Evolutionary conservation across 2,797 vertebrate species (phyloP), one percentile per base, ranked within the genome.

Genomic region (Epinephelus malabaricus): DNA sequence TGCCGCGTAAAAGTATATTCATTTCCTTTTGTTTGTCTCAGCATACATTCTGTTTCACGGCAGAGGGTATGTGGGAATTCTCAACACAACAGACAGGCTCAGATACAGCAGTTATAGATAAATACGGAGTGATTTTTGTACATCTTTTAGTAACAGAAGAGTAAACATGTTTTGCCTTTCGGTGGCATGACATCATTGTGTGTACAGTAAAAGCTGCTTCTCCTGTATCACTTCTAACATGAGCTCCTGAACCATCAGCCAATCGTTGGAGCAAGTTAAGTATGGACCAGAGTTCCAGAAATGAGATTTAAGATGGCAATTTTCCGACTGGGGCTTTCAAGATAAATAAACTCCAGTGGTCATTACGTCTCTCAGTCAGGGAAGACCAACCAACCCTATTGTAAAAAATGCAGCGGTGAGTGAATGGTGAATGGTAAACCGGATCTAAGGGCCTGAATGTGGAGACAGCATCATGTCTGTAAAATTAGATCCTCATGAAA

Each of bases 331-430:
- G 51, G 34, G 23, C 51, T 66, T 77, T 69, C 65, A 76, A 80
- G 56, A 85, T 80, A 76, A 82, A 88, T 79, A 86, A 83, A 88
- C 79, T 56, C 8, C 27, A 74, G 64, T 50, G 66, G 75, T 82
- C 78, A 70, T 83, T 74, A 79, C 10, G 25, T 73, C 60, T 68
- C 66, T 69, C 56, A 43, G 50, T 77, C 71, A 65, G 71, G 27
- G 49, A 80, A 62, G 73, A 73, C 51, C 55, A 72, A 66, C 71
- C 49, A 58, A 72, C 62, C 69, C 62, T 67, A 73, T 69, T 73
- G 54, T 73, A 56, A 79, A 55, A 83, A 83, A 79, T 78, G 53
- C 67, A 79, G 69, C 43, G 58, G 68, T 70, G 55, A 84, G 53
- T 76, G 60, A 34, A 34, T 34, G 34, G 34, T 34, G 34, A 34